Evolutionary conservation across 2,888 invertebrate genomes (phyloP), one percentile per base, ranked within the genome.

Genomic region (Macrophya alboannulata): DNA sequence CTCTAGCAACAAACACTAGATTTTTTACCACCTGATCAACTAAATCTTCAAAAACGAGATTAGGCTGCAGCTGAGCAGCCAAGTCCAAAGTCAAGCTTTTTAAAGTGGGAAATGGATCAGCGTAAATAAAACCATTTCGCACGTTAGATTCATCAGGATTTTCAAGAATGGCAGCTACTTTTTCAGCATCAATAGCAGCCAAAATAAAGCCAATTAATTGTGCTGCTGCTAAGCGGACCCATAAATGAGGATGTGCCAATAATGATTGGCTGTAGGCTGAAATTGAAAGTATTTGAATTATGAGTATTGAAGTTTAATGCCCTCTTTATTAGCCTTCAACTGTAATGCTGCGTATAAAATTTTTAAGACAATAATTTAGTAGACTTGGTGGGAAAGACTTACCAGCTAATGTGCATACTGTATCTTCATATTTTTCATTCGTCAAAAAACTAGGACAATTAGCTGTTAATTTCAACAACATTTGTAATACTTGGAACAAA

Each of bases 161-260:
- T 83, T 94, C 84, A 6, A 96, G 91, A 85, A 95, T 89, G 74
- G 90, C 89, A 37, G 95, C 95, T 74, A 97, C 94, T 86, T 96
- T 95, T 0, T 95, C 95, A 10, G 95, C 94, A 90, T 97, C 95
- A 76, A 96, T 95, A 0, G 95, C 93, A 0, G 95, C 94, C 84
- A 99, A 94, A 81, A 98, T 94, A 76, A 96, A 95, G 0, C 97
- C 97, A 71, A 98, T 93, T 87, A 98, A 95, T 92, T 98, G 97
- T 0, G 96, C 95, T 0, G 98, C 95, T 86, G 96, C 95, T 74
- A 98, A 94, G 84, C 98, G 95, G 0, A 99, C 97, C 98, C 98
- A 98, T 51, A 96, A 95, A 92, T 99, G 98, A 17, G 97, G 97
- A 92, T 99, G 96, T 0, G 95, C 96, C 21, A 99, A 92, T 71